These are phyloP conservation scores for Acrocephalus scirpaceus DNA, from an alignment of 2,797 vertebrate species.

Conservation along the genomic window DNA sequence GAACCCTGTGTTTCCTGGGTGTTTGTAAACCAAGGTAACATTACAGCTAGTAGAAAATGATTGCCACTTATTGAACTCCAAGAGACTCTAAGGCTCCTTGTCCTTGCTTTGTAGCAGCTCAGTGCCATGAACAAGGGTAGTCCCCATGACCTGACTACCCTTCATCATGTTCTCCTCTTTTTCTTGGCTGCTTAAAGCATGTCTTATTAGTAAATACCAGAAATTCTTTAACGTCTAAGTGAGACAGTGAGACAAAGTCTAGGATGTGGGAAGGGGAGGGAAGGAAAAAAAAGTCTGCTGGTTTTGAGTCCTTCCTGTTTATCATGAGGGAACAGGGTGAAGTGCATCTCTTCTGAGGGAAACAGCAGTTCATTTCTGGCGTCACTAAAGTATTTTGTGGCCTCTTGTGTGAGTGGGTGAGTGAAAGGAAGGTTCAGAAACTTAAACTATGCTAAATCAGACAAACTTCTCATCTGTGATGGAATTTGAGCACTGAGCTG, in stretches of 20 bases:
- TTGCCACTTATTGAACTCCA: neutral
- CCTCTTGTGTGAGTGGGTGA: neutral
- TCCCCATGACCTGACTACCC: accelerated
- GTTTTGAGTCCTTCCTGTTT: neutral
- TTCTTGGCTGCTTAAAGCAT: neutral
- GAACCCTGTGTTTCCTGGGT: accelerated
- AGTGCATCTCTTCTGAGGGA: neutral
- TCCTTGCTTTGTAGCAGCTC: neutral
- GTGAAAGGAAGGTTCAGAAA: constrained; percentile 18
- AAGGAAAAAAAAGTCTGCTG: neutral
- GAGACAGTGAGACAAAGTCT: neutral
- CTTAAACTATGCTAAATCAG: constrained; percentile 40
- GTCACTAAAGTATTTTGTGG: neutral
- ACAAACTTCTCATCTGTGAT: constrained; percentile 25
- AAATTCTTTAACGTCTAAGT: neutral
- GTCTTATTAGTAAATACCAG: neutral
- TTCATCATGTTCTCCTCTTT: neutral
- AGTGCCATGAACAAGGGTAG: neutral
- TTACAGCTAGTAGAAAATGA: neutral
- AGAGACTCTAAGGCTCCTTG: neutral
- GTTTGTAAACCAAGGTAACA: neutral
- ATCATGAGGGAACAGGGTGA: neutral
- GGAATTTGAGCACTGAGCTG: constrained; percentile 27
- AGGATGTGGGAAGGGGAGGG: neutral
- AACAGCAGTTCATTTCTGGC: neutral